These are phyloP conservation scores for Agelas oroides DNA, from an alignment of 37 sponge, comb jelly and placozoan species.

Conservation along the genomic window DNA sequence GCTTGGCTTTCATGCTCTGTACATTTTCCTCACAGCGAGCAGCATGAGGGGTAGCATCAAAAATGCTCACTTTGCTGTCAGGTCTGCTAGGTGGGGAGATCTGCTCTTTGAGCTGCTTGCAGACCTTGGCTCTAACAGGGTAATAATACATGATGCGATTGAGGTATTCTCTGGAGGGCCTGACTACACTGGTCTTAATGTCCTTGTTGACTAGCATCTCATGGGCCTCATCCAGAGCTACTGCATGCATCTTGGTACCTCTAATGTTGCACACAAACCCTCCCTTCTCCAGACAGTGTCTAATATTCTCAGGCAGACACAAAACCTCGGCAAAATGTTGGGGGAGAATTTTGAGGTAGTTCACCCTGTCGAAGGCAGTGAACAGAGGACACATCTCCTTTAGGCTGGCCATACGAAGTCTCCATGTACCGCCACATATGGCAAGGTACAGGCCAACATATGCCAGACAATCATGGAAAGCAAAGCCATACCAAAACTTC, in stretches of 20 bases:
- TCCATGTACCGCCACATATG: slow-evolving; percentile 15
- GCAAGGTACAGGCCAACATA: slow-evolving; percentile 12
- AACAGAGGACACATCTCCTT: slow-evolving; percentile 23
- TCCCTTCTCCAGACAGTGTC: slow-evolving; percentile 13
- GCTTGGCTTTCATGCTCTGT: not conserved
- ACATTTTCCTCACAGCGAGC: slow-evolving; percentile 10
- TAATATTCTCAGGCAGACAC: not conserved
- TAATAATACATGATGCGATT: not conserved
- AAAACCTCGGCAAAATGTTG: slow-evolving; percentile 15
- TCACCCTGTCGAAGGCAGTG: slow-evolving; percentile 18
- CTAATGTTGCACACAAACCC: not conserved
- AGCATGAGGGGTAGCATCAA: not conserved
- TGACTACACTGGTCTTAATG: not conserved
- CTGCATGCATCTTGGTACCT: not conserved
- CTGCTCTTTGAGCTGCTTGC: slow-evolving; percentile 1
- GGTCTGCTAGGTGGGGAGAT: not conserved
- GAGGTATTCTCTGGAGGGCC: not conserved
- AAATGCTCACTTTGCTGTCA: not conserved
- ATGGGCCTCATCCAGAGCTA: slow-evolving; percentile 20
- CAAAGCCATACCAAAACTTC: slow-evolving; percentile 33
- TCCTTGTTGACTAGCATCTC: slow-evolving; percentile 7
- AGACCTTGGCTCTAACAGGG: not conserved
- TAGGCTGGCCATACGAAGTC: slow-evolving; percentile 1
- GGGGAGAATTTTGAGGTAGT: slow-evolving; percentile 7
- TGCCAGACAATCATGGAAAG: slow-evolving; percentile 6